These are phyloP conservation scores for Holothuria scabra DNA, from an alignment of 53 echinoderm and acorn worm genomes.

Conservation along the genomic window DNA sequence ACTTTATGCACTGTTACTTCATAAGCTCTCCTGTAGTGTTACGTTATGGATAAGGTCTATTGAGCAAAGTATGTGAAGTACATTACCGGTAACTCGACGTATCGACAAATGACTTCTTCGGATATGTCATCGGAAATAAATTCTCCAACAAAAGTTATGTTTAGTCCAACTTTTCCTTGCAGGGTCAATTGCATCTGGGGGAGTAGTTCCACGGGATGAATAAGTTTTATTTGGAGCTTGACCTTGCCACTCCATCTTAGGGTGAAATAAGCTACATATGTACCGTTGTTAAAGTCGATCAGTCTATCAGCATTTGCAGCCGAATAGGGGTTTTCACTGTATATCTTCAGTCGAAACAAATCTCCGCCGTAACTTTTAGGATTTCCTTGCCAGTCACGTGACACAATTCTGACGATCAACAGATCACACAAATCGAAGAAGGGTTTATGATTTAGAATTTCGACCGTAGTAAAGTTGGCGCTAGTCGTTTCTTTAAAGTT, in stretches of 20 bases:
- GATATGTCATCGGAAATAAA: not conserved
- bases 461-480: not conserved
- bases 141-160: constrained; percentile 2
- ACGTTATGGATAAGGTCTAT: too few relatives aligned
- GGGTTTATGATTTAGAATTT: not conserved
- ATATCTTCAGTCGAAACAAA: constrained; percentile 24
- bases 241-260: constrained; percentile 25
- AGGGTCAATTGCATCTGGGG: constrained; percentile 17
- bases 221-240: constrained; percentile 11
- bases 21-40: too few relatives aligned
- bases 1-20: too few relatives aligned
- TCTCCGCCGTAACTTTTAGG: constrained; percentile 26
- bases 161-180: not conserved
- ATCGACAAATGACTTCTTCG: constrained; percentile 26
- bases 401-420: constrained; percentile 1
- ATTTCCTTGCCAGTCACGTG: constrained; percentile 19
- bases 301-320: constrained; percentile 4
- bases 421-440: not conserved
- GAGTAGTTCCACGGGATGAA: constrained; percentile 22
- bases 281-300: constrained; percentile 16
- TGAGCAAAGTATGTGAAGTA: too few relatives aligned
- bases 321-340: constrained; percentile 3
- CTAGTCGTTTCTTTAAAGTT: not conserved
- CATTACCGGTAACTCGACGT: constrained; percentile 10
- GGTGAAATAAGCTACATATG: constrained; percentile 27